A percentile compares a stretch with the other conserved stretches of the same genome.
These are phyloP conservation scores for Paralichthys olivaceus DNA, from an alignment of 2,113 vertebrate species.

Conservation along the genomic window DNA sequence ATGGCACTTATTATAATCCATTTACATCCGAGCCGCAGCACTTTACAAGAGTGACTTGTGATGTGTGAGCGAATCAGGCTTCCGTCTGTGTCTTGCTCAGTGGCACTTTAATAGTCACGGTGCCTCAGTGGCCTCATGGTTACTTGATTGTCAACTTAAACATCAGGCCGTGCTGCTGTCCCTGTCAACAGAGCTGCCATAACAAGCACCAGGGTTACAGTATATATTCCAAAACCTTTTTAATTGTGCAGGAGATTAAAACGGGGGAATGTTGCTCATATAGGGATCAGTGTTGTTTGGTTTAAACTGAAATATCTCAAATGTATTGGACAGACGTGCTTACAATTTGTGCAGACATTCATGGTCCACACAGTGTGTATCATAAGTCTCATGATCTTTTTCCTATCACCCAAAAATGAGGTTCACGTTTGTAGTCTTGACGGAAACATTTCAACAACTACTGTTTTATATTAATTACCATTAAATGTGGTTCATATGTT, in stretches of 20 bases:
- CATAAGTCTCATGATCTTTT: no score
- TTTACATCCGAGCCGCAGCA: constrained; percentile 42
- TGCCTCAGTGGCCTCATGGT: constrained; percentile 29
- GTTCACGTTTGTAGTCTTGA: no score
- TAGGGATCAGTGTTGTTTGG: no score
- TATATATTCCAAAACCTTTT: not conserved
- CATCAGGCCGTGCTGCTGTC: constrained; percentile 8
- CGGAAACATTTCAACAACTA: no score
- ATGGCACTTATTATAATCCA: constrained; percentile 43
- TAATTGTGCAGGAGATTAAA: not conserved
- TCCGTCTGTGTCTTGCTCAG: constrained; percentile 21
- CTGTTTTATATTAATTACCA: no score
- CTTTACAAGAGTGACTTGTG: constrained; percentile 38
- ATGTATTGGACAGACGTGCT: no score
- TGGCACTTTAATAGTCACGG: constrained; percentile 35
- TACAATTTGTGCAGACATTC: no score
- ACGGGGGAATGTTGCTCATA: not conserved
- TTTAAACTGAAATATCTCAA: no score
- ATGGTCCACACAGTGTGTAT: no score
- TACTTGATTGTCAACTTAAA: constrained; percentile 34
- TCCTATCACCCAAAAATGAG: no score
- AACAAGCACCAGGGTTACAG: not conserved
- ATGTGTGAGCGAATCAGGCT: constrained; percentile 6
- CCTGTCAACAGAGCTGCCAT: constrained; percentile 12
- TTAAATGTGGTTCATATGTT: no score